Evolutionary conservation across 2,113 vertebrate species (phyloP).

Genomic region (Protobothrops flavoviridis): DNA sequence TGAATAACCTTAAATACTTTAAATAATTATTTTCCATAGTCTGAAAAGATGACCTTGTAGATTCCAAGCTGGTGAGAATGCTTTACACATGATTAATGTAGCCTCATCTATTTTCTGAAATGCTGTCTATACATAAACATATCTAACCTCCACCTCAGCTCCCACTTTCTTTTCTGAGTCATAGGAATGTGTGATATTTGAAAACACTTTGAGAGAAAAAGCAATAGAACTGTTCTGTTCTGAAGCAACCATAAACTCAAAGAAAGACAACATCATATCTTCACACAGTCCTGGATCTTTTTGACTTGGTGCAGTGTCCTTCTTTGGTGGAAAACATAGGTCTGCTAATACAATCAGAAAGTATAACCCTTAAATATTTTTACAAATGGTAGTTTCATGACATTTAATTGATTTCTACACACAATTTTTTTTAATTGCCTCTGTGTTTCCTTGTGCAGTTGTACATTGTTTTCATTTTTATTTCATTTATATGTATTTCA

Average conservation of each 20-base stretch:
- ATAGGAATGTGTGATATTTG: neutral
- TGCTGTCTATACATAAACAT: neutral
- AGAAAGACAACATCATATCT: neutral
- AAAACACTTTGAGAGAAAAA: conserved; percentile 3
- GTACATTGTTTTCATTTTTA: neutral
- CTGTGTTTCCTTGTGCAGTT: neutral
- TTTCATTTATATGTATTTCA: too few species aligned
- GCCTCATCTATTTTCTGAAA: neutral
- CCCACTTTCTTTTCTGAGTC: neutral
- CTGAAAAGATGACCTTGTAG: neutral
- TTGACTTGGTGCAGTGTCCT: neutral
- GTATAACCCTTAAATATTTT: neutral
- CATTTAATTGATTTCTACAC: neutral
- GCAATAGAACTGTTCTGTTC: neutral
- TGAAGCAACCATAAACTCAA: neutral
- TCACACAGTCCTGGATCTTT: neutral
- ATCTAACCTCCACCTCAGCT: neutral
- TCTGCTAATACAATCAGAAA: neutral
- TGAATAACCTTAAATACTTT: conserved; percentile 1
- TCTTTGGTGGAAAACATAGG: neutral
- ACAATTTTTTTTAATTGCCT: neutral
- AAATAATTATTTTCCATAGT: neutral
- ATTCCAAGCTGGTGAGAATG: neutral
- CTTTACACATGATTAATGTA: neutral
- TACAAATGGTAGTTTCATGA: neutral